These are phyloP conservation scores for Lophochroa leadbeateri DNA, from an alignment of 2,113 vertebrate species.

Conservation along the genomic window DNA sequence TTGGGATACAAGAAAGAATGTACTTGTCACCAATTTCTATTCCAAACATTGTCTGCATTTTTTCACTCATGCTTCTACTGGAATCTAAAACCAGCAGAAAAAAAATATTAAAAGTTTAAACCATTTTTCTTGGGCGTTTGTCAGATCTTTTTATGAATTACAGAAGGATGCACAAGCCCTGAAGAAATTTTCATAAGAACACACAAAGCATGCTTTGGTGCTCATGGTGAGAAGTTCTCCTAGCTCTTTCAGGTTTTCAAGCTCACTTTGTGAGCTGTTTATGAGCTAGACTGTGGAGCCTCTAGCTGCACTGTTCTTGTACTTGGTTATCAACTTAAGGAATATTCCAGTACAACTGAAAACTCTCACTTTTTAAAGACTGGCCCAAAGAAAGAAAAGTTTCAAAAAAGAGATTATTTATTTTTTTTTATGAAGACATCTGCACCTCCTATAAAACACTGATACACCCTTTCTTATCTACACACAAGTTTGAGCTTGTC, in stretches of 20 bases:
- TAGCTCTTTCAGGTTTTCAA: not conserved
- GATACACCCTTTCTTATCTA: not conserved
- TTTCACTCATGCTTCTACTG: not conserved
- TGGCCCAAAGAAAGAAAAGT: not conserved
- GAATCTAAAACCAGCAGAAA: not conserved
- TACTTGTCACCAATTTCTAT: not conserved
- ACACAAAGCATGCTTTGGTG: not conserved
- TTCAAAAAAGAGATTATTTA: not conserved
- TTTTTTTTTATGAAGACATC: not conserved
- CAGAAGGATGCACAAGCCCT: not conserved
- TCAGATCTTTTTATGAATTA: not conserved
- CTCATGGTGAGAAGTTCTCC: not conserved
- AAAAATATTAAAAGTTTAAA: not conserved
- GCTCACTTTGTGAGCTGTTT: not conserved
- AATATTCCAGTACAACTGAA: not conserved
- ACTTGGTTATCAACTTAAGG: not conserved
- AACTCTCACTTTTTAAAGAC: not conserved
- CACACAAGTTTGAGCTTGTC: not conserved
- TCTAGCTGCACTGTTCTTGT: not conserved
- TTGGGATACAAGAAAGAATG: not conserved
- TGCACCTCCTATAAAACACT: not conserved
- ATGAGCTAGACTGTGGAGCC: fast-evolving
- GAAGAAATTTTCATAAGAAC: not conserved
- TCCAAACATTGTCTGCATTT: not conserved
- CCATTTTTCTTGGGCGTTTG: not conserved